Base-by-base conservation (phyloP, 2,888 invertebrate genomes). In the Nomada flava region DNA sequence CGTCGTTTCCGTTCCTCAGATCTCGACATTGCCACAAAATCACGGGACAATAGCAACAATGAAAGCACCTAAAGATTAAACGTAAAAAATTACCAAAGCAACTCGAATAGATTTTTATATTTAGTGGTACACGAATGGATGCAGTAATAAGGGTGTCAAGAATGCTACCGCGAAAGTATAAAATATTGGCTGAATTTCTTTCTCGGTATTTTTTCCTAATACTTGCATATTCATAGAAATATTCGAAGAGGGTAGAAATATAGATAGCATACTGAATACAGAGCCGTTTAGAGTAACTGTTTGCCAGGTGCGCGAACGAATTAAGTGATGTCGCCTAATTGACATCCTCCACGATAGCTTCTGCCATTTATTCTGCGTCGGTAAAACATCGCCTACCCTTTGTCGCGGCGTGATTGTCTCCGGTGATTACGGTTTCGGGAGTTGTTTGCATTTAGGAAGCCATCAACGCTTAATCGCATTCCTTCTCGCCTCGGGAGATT, bases 391-490 rank as follows among this genome's bases (percentile, higher is more conserved):
- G 82, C 85, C 87, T 86, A 87, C 85, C 85, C 86, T 82, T 82
- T 90, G 84, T 83, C 81, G 79, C 60, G 83, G 71, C 78, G 76
- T 85, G 89, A 88, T 89, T 91, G 92, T 90, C 91, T 87, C 85
- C 85, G 86, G 89, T 91, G 92, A 92, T 92, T 92, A 92, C 91
- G 87, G 89, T 89, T 90, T 91, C 87, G 89, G 89, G 90, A 91
- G 91, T 92, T 92, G 93, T 93, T 93, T 92, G 92, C 92, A 92
- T 93, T 93, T 93, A 92, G 92, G 92, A 93, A 93, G 91, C 92
- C 93, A 93, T 93, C 93, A 93, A 91, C 92, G 92, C 91, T 92
- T 93, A 93, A 93, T 93, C 92, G 92, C 92, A 92, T 93, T 93
- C 91, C 91, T 91, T 90, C 90, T 88, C 89, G 91, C 90, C 91